Percentiles rank a stretch among this genome's conserved stretches.
Evolutionary conservation across 2,888 invertebrate species (phyloP).

Genomic region (Danaus chrysippus): DNA sequence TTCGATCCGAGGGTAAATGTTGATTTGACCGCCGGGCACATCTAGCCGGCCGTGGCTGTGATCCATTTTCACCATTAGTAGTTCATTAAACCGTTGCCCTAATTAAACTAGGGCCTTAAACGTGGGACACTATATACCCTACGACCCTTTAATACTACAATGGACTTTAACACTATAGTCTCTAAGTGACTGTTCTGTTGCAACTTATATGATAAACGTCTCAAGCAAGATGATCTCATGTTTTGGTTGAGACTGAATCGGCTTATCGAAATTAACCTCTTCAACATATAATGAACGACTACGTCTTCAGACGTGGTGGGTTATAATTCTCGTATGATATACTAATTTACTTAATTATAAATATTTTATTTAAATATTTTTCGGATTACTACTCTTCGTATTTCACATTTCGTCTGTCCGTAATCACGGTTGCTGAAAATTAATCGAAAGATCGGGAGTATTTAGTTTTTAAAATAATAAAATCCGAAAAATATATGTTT

Average conservation of each 20-base stretch:
- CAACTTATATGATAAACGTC: conserved; percentile 20
- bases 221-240: conserved; percentile 35
- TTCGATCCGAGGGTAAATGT: conserved; percentile 75
- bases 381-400: too few relatives aligned
- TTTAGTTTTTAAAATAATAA: too few relatives aligned
- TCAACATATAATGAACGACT: conserved; percentile 65
- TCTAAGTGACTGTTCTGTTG: conserved; percentile 14
- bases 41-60: conserved; percentile 41
- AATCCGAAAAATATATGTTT: too few relatives aligned
- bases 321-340: conserved; percentile 6
- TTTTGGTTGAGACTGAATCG: conserved; percentile 56
- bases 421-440: too few relatives aligned
- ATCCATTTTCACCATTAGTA: conserved; percentile 51
- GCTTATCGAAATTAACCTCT: conserved; percentile 75
- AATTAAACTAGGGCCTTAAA: conserved; percentile 37
- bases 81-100: conserved; percentile 42
- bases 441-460: too few relatives aligned
- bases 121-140: conserved; percentile 19
- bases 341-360: conserved; percentile 20
- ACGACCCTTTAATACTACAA: conserved; percentile 16
- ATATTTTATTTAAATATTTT: too few relatives aligned
- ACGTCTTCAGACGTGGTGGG: conserved; percentile 38
- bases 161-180: conserved; percentile 6
- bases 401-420: too few relatives aligned
- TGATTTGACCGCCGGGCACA: conserved; percentile 69